phyloP scores from a whole-genome alignment of 1,140 invertebrate genomes.

The Psix sp. region DNA sequence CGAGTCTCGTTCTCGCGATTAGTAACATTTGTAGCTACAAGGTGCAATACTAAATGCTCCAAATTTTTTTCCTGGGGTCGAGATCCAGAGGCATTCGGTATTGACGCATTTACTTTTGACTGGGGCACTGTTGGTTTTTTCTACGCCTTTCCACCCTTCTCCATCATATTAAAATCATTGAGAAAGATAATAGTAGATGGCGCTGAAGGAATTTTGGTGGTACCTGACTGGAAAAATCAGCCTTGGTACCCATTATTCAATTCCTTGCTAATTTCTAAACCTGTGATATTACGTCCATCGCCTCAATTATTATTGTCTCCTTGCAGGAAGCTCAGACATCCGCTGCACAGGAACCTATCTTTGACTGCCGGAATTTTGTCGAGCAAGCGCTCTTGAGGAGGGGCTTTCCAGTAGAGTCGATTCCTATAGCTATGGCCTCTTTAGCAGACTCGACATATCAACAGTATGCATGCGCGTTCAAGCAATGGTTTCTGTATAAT shows the following conservation, averaged over 20 bases:
- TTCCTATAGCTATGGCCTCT: constrained; percentile 9
- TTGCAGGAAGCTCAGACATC: constrained; percentile 15
- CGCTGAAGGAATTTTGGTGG: constrained; percentile 52
- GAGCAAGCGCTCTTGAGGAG: constrained; percentile 15
- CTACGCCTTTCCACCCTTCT: constrained; percentile 63
- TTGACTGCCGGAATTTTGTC: constrained; percentile 20
- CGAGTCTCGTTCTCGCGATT: constrained; percentile 3
- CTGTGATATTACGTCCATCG: constrained; percentile 14
- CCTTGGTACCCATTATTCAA: constrained; percentile 62
- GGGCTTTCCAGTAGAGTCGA: constrained; percentile 5
- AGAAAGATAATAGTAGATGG: constrained; percentile 44
- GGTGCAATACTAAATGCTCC: not conserved
- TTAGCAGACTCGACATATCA: constrained; percentile 11
- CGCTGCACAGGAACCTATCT: not conserved
- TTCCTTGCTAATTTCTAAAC: constrained; percentile 9
- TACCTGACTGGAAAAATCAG: constrained; percentile 66
- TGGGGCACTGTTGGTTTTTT: constrained; percentile 39
- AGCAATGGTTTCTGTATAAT: constrained; percentile 24
- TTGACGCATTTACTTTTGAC: constrained; percentile 62
- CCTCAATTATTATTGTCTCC: constrained; percentile 36
- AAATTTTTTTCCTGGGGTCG: constrained; percentile 54
- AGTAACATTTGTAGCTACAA: not conserved
- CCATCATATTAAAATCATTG: constrained; percentile 48
- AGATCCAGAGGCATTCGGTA: constrained; percentile 38
- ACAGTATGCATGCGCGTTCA: constrained; percentile 22